These are phyloP conservation scores for Sinohyriopsis cumingii DNA, from an alignment of 2,888 invertebrate species.

Conservation along the genomic window DNA sequence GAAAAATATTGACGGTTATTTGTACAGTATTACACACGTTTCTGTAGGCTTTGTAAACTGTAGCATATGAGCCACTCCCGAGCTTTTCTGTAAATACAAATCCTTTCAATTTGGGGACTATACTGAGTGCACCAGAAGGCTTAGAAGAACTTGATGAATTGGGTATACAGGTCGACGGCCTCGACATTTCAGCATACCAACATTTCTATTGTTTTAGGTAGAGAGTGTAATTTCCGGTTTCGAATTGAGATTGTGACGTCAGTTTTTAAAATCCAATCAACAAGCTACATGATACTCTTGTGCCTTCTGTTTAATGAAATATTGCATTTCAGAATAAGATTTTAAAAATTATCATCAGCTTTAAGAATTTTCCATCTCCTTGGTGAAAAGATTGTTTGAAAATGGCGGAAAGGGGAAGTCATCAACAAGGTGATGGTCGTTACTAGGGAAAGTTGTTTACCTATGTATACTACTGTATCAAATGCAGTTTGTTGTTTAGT, in stretches of 20 bases:
- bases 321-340: background rate
- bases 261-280: too few relatives aligned
- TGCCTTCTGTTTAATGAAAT: too few relatives aligned
- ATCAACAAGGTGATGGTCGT: constrained; percentile 3
- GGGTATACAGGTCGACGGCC: constrained; percentile 18
- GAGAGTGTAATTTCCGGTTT: background rate
- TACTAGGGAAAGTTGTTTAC: constrained; percentile 31
- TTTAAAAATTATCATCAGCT: background rate
- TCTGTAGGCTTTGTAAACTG: constrained; percentile 85
- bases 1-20: background rate
- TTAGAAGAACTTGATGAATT: constrained; percentile 5
- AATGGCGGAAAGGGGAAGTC: constrained; percentile 29
- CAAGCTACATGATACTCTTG: too few relatives aligned
- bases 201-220: constrained; percentile 2
- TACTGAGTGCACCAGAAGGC: constrained; percentile 4
- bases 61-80: constrained; percentile 88
- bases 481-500: too few relatives aligned
- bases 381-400: constrained; percentile 34
- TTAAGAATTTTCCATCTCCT: background rate
- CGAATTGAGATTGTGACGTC: background rate
- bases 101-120: constrained; percentile 53
- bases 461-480: background rate
- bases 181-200: constrained; percentile 24
- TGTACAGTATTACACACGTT: constrained; percentile 74
- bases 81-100: constrained; percentile 74